Evolutionary conservation across 2,888 invertebrate species (phyloP).

Genomic region (Leptopilina drosophilae): DNA sequence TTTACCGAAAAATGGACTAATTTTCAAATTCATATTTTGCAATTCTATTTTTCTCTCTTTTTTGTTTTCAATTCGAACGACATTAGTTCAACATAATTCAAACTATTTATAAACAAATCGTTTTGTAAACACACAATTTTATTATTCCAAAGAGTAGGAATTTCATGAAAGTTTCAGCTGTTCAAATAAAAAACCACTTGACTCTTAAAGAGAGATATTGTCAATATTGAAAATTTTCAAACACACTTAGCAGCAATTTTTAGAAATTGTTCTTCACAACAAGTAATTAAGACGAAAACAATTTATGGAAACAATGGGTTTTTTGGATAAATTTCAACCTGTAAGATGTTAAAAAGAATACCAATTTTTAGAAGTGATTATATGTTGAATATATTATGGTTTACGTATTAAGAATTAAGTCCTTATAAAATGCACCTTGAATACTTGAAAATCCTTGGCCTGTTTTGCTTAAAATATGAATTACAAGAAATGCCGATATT

Average conservation of each 20-base stretch:
- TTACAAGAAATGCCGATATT: slow-evolving; percentile 8
- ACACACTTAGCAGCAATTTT: not conserved
- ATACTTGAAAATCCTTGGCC: slow-evolving; percentile 25
- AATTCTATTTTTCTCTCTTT: not conserved
- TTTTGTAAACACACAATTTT: not conserved
- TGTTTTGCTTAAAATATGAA: slow-evolving; percentile 5
- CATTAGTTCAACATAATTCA: not conserved
- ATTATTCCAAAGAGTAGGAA: not conserved
- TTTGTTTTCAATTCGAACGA: not conserved
- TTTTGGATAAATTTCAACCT: not conserved
- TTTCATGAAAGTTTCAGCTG: not conserved
- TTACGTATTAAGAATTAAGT: not conserved
- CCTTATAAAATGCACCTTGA: slow-evolving; percentile 4
- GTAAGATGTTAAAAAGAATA: not conserved
- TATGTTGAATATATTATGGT: not conserved
- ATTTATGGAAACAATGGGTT: too few relatives aligned
- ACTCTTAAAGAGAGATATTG: not conserved
- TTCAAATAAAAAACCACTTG: not conserved
- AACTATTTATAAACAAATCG: slow-evolving; percentile 6
- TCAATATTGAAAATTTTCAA: not conserved
- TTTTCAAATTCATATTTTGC: not conserved
- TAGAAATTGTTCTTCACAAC: not conserved
- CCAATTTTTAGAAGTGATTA: slow-evolving; percentile 11
- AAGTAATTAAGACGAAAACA: not conserved
- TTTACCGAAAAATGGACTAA: not conserved